These are phyloP conservation scores for Pygoscelis adeliae DNA, from an alignment of 2,113 vertebrate species.

Conservation along the genomic window DNA sequence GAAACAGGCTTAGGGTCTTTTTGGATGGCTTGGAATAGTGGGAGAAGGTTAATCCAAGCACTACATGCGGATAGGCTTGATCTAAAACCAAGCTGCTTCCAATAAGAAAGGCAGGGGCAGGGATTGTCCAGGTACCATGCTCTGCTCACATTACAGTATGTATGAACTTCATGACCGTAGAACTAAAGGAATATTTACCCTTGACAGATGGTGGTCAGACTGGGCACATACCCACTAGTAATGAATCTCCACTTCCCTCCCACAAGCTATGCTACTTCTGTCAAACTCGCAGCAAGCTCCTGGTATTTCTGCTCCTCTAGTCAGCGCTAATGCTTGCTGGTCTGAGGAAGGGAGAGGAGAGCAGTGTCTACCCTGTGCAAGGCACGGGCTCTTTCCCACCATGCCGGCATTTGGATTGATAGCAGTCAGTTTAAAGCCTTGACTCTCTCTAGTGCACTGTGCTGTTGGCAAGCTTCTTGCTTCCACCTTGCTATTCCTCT, in stretches of 20 bases:
- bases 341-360: background rate
- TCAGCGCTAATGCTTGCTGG: background rate
- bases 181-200: background rate
- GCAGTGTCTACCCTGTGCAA: background rate
- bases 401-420: background rate
- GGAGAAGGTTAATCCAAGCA: background rate
- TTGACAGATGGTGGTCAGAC: background rate
- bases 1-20: background rate
- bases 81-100: background rate
- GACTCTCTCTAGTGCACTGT: background rate
- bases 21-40: background rate
- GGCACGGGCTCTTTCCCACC: background rate
- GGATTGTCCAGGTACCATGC: too few relatives aligned
- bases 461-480: background rate
- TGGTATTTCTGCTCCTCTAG: background rate
- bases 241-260: background rate
- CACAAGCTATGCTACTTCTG: background rate
- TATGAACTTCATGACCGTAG: background rate
- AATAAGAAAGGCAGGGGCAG: background rate
- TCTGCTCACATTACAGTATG: background rate
- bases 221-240: fast-evolving
- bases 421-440: background rate
- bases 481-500: background rate
- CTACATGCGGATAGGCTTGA: background rate
- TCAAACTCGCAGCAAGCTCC: background rate